Evolutionary conservation across 92 coral and sea anemone genomes (phyloP).

Genomic region (Bergia puertoricense): DNA sequence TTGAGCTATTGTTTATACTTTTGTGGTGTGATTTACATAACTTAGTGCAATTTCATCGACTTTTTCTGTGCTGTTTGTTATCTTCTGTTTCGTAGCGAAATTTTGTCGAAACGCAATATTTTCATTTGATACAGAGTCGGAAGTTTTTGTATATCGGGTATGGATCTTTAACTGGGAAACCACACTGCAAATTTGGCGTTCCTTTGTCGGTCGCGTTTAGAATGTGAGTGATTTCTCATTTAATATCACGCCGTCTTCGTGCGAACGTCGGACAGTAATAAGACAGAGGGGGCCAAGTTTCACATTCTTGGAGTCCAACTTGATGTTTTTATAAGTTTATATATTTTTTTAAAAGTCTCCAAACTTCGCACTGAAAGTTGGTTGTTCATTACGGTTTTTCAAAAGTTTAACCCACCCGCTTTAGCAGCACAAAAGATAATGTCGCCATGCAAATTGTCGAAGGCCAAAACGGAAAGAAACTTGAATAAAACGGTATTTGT

Average conservation of each 20-base stretch:
- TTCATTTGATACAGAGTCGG: background rate
- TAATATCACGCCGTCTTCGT: background rate
- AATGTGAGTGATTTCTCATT: background rate
- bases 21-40: slow-evolving; percentile 20
- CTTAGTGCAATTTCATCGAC: slow-evolving; percentile 14
- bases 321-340: too few relatives aligned
- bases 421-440: background rate
- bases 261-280: background rate
- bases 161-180: background rate
- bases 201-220: background rate
- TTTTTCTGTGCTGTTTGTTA: background rate
- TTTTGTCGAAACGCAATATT: background rate
- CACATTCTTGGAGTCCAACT: too few relatives aligned
- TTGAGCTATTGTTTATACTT: background rate
- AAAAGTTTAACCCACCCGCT: background rate
- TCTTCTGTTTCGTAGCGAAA: background rate
- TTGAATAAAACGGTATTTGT: background rate
- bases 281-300: too few relatives aligned
- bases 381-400: background rate
- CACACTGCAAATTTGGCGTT: background rate
- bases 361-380: background rate
- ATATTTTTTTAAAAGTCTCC: background rate
- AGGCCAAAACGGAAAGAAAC: slow-evolving; percentile 3
- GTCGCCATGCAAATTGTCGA: background rate
- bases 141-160: background rate